Percentiles rank a stretch among this genome's conserved stretches.
These are phyloP conservation scores for Hippocampus zosterae DNA, from an alignment of 2,113 vertebrate genomes.

Conservation along the genomic window DNA sequence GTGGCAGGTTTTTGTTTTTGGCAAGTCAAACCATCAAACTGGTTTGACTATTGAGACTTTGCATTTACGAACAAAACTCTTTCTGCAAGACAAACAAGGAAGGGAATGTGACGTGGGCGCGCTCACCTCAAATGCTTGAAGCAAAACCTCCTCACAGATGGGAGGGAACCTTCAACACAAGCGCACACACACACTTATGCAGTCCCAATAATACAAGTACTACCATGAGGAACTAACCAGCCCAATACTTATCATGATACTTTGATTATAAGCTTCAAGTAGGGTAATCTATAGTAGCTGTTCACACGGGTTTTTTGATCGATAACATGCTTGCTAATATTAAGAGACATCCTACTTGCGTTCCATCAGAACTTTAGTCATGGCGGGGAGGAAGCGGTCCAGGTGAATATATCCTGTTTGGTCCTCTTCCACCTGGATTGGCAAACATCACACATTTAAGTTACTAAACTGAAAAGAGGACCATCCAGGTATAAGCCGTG, in stretches of 20 bases:
- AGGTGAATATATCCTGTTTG: slow-evolving; percentile 76
- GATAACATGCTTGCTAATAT: not conserved
- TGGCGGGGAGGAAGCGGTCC: slow-evolving; percentile 86
- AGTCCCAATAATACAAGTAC: not conserved
- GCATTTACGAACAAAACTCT: not conserved
- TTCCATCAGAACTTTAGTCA: slow-evolving; percentile 80
- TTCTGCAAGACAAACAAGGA: not conserved
- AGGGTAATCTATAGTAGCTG: too few species aligned
- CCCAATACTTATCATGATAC: too few species aligned
- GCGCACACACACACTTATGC: not conserved
- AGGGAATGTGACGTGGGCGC: not conserved
- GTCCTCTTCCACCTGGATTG: slow-evolving; percentile 84
- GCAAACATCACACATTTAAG: slow-evolving; percentile 1
- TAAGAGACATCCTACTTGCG: slow-evolving; percentile 70
- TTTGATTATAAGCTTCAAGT: too few species aligned
- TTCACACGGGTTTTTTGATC: too few species aligned
- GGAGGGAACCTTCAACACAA: slow-evolving; percentile 75
- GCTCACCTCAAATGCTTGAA: slow-evolving; percentile 88
- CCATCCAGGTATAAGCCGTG: too few species aligned
- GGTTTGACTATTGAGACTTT: not conserved
- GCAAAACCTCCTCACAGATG: slow-evolving; percentile 80
- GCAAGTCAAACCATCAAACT: not conserved
- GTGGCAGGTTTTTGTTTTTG: not conserved
- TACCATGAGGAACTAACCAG: too few species aligned
- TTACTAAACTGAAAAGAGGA: not conserved